phyloP scores from a whole-genome alignment of 2,797 vertebrate species.

The Malacoraja senta region DNA sequence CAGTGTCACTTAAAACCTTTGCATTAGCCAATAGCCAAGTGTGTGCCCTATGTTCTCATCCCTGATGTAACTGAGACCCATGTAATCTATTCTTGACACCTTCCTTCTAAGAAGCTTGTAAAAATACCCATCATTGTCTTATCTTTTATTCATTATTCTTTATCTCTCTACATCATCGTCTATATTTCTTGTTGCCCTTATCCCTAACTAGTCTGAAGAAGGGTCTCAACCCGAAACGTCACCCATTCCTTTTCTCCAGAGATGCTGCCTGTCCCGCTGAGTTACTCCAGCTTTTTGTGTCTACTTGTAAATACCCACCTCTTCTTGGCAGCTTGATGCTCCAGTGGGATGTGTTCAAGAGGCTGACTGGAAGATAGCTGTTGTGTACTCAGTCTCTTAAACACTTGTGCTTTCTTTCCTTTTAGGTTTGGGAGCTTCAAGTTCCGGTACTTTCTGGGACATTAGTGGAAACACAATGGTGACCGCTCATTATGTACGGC shows the following conservation, averaged over 20 bases:
- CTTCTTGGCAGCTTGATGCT: neutral
- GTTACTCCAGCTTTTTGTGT: too few relatives aligned
- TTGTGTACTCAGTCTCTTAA: neutral
- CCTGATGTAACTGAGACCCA: neutral
- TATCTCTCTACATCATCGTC: too few relatives aligned
- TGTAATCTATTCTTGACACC: neutral
- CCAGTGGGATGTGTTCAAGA: neutral
- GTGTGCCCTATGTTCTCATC: neutral
- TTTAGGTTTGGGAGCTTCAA: constrained; percentile 75
- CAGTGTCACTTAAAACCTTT: neutral
- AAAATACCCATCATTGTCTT: too few relatives aligned
- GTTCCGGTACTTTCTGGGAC: constrained; percentile 80
- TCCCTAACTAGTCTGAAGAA: too few relatives aligned
- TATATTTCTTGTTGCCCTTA: too few relatives aligned
- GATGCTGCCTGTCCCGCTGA: too few relatives aligned
- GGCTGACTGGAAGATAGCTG: neutral
- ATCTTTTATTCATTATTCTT: too few relatives aligned
- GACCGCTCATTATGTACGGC: constrained; percentile 83
- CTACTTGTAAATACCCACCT: neutral
- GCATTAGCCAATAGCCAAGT: neutral
- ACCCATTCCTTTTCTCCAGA: too few relatives aligned
- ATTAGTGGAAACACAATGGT: constrained; percentile 86
- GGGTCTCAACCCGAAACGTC: too few relatives aligned
- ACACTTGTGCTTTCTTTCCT: neutral
- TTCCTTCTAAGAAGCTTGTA: neutral